These are phyloP conservation scores for Eueides isabella DNA, from an alignment of 1,140 invertebrate species.

Conservation along the genomic window DNA sequence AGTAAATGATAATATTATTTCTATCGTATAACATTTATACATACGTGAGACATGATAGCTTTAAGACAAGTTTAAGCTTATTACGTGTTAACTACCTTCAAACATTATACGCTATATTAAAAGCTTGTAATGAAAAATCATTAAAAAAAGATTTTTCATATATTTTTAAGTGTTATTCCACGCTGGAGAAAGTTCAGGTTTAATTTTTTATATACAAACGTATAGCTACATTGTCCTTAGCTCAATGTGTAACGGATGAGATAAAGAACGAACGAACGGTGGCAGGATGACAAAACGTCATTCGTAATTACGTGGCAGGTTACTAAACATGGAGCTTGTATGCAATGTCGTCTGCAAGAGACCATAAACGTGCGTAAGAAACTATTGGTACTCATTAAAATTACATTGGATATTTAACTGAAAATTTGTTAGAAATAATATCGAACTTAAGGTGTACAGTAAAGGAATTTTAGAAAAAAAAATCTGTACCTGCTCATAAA, in stretches of 20 bases:
- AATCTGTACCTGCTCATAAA: neutral
- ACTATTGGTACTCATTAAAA: slow-evolving; percentile 8
- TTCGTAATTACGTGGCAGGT: slow-evolving; percentile 16
- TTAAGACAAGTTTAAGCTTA: too few species aligned
- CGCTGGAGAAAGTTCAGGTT: too few species aligned
- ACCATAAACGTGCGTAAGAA: slow-evolving; percentile 14
- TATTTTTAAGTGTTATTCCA: too few species aligned
- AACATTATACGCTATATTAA: too few species aligned
- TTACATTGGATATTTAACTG: neutral
- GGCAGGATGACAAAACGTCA: slow-evolving; percentile 23
- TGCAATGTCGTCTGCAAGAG: slow-evolving; percentile 18
- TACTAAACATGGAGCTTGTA: slow-evolving; percentile 24
- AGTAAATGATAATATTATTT: neutral
- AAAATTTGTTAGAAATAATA: neutral
- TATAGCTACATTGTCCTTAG: neutral
- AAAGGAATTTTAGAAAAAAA: neutral
- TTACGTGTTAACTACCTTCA: too few species aligned
- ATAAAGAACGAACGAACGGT: slow-evolving; percentile 15
- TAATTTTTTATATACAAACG: too few species aligned
- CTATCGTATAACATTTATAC: neutral
- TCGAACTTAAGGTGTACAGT: neutral
- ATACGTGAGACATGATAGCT: neutral
- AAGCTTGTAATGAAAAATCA: too few species aligned
- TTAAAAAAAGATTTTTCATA: too few species aligned
- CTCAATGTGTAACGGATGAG: slow-evolving; percentile 10